Evolutionary conservation across 2,113 vertebrate genomes (phyloP).

Genomic region (Myotis yumanensis): DNA sequence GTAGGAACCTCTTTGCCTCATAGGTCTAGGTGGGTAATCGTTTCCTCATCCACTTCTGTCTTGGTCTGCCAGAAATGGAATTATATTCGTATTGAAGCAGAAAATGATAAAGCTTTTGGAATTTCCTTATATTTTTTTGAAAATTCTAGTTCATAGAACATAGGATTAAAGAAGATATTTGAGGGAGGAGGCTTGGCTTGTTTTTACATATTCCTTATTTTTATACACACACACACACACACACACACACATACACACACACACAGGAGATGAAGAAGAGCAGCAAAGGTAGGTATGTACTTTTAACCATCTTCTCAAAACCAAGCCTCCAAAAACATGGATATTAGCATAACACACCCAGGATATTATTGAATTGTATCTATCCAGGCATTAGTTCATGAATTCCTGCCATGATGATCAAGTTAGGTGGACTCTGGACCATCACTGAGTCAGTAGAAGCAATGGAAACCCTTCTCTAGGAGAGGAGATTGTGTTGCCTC

Average conservation of each 20-base stretch:
- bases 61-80: slow-evolving; percentile 51
- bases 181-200: neutral
- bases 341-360: neutral
- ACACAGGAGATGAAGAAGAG: neutral
- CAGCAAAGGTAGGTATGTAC: neutral
- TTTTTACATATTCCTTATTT: neutral
- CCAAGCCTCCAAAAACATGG: neutral
- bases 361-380: neutral
- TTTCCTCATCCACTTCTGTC: slow-evolving; percentile 27
- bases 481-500: neutral
- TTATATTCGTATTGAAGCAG: neutral
- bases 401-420: neutral
- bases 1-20: neutral
- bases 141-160: neutral
- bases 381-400: neutral
- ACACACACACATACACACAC: no score
- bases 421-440: neutral
- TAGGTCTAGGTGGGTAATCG: neutral
- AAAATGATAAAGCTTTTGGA: neutral
- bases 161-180: neutral
- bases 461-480: neutral
- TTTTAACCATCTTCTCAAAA: neutral
- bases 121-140: slow-evolving; percentile 3
- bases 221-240: neutral
- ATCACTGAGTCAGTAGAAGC: neutral